Conservation (phyloP, 1,140 invertebrate species). For the Eupeodes corollae region DNA sequence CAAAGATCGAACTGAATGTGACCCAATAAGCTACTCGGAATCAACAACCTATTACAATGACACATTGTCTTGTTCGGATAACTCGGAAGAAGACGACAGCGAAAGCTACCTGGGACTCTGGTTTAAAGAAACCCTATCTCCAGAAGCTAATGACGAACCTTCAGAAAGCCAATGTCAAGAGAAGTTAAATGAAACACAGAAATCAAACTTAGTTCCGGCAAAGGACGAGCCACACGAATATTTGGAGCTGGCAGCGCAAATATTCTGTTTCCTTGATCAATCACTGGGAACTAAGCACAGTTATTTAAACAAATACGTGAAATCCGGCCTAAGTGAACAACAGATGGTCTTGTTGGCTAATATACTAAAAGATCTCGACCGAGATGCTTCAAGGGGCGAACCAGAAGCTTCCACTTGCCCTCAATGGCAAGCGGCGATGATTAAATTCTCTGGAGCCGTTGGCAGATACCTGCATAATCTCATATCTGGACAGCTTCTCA, state of each 20-base stretch:
- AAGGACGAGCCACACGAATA: slow-evolving; percentile 75
- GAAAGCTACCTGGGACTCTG: slow-evolving; percentile 83
- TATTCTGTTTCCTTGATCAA: slow-evolving; percentile 34
- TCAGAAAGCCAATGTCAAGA: slow-evolving; percentile 39
- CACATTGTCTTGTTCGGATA: slow-evolving; percentile 77
- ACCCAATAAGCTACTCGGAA: slow-evolving; percentile 72
- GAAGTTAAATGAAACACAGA: slow-evolving; percentile 33
- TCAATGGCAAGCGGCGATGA: slow-evolving; percentile 35
- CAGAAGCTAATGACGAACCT: slow-evolving; percentile 52
- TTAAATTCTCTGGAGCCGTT: slow-evolving; percentile 33
- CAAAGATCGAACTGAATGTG: slow-evolving; percentile 64
- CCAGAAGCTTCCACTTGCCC: slow-evolving; percentile 9
- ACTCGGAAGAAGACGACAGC: slow-evolving; percentile 75
- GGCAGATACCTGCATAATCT: slow-evolving; percentile 48
- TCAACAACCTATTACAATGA: slow-evolving; percentile 90
- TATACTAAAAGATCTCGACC: slow-evolving; percentile 72
- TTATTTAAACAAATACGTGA: slow-evolving; percentile 46
- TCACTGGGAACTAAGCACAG: slow-evolving; percentile 32
- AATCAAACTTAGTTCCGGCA: slow-evolving; percentile 60
- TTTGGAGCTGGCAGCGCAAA: slow-evolving; percentile 28
- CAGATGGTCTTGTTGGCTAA: slow-evolving; percentile 71
- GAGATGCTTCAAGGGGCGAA: slow-evolving; percentile 43
- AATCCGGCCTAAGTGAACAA: slow-evolving; percentile 53
- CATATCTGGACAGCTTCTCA: slow-evolving; percentile 57
- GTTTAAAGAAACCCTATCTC: slow-evolving; percentile 84